These are phyloP conservation scores for Lepetodrilus schrolli DNA, from an alignment of 2,888 invertebrate species.

Conservation along the genomic window DNA sequence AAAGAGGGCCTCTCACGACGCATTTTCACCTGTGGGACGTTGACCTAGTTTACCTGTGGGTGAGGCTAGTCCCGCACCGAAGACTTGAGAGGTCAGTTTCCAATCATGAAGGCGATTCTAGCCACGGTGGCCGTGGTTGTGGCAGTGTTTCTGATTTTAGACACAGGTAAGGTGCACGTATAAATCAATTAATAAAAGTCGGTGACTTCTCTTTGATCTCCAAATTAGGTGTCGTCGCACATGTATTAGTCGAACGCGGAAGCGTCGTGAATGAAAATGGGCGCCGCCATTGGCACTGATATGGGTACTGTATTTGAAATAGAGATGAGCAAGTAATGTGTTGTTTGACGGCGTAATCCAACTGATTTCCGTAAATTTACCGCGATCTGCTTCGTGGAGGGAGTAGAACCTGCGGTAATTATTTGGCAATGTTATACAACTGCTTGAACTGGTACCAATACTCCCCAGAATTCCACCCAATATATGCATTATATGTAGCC, in stretches of 20 bases:
- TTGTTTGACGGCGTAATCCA: too few relatives aligned
- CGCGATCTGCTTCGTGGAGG: too few relatives aligned
- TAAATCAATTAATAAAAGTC: neutral
- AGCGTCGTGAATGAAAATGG: neutral
- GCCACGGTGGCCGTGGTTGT: constrained; percentile 44
- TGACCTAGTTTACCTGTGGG: constrained; percentile 35
- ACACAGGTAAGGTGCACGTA: constrained; percentile 44
- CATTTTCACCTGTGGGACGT: constrained; percentile 38
- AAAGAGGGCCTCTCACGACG: constrained; percentile 27
- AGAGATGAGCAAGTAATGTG: too few relatives aligned
- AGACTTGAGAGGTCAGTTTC: constrained; percentile 37
- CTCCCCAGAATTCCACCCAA: too few relatives aligned
- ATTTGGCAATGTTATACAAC: too few relatives aligned
- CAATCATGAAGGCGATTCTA: constrained; percentile 43
- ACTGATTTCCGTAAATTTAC: too few relatives aligned
- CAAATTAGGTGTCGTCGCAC: neutral
- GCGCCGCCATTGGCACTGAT: constrained; percentile 11
- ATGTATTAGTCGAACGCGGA: constrained; percentile 1
- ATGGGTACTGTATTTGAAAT: too few relatives aligned
- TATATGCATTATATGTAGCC: too few relatives aligned
- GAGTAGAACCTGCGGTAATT: too few relatives aligned
- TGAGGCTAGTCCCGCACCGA: neutral
- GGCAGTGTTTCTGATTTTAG: constrained; percentile 46
- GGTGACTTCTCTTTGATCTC: neutral
- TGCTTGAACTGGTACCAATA: too few relatives aligned